These are phyloP conservation scores for Antheraea yamamai DNA, from an alignment of 2,888 invertebrate species.

Conservation along the genomic window DNA sequence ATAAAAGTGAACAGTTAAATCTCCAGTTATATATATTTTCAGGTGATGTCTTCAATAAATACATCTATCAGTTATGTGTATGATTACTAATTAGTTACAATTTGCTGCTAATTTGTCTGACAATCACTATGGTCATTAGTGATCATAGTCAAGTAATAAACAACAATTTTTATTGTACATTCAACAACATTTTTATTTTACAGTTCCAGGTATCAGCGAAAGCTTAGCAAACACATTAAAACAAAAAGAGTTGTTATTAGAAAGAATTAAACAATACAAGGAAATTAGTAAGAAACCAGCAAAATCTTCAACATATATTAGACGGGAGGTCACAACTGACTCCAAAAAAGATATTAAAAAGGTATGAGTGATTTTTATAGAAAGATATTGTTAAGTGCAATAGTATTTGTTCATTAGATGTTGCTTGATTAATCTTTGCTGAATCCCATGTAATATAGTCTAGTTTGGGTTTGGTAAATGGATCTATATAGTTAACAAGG, in stretches of 20 bases:
- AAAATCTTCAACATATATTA: conserved; percentile 48
- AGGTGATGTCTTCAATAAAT: too few relatives aligned
- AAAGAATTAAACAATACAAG: conserved; percentile 76
- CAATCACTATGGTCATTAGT: not conserved
- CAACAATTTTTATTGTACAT: not conserved
- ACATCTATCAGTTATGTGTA: not conserved
- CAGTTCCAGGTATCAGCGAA: conserved; percentile 78
- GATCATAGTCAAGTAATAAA: not conserved
- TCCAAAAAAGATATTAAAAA: conserved; percentile 47
- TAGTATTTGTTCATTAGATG: not conserved
- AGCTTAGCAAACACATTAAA: conserved; percentile 76
- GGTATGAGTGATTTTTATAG: conserved; percentile 30
- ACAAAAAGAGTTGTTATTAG: conserved; percentile 75
- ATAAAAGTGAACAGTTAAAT: not conserved
- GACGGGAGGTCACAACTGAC: conserved; percentile 52
- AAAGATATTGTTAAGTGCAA: not conserved
- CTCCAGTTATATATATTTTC: too few relatives aligned
- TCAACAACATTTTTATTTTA: conserved; percentile 26
- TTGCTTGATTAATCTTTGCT: not conserved
- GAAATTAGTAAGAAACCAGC: conserved; percentile 73
- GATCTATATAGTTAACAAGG: not conserved
- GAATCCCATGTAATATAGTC: not conserved
- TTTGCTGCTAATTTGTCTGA: not conserved
- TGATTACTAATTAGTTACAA: not conserved
- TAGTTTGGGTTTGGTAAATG: not conserved